These are phyloP conservation scores for Cybosia mesomella DNA, from an alignment of 2,888 invertebrate genomes.

Conservation along the genomic window DNA sequence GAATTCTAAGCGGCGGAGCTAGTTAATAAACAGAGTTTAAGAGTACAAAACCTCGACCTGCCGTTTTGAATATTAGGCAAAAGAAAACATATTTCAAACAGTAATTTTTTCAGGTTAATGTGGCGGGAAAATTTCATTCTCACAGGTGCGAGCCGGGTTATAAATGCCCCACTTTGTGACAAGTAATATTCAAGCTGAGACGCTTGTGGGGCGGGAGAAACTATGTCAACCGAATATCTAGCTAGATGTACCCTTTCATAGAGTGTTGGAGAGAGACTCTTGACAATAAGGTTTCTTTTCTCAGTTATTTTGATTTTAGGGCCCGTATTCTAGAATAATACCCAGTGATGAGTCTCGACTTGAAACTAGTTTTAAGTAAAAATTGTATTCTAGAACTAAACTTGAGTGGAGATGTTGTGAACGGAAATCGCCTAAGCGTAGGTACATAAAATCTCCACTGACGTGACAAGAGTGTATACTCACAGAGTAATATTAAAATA, in stretches of 20 bases:
- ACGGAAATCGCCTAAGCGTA: no score
- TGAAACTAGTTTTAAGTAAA: no score
- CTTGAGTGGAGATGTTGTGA: no score
- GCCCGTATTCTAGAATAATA: no score
- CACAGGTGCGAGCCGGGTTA: slow-evolving; percentile 11
- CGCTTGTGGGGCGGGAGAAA: slow-evolving; percentile 13
- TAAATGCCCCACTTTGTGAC: slow-evolving; percentile 23
- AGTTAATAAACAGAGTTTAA: not conserved
- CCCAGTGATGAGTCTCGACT: no score
- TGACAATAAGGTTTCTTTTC: slow-evolving; percentile 1
- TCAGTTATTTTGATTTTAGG: not conserved
- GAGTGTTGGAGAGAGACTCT: not conserved
- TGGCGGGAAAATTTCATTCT: slow-evolving; percentile 16
- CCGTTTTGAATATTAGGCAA: not conserved
- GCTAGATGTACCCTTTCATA: not conserved
- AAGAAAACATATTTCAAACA: not conserved
- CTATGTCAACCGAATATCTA: slow-evolving; percentile 20
- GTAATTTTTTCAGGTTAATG: slow-evolving; percentile 11
- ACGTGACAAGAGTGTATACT: no score
- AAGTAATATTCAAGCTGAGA: slow-evolving; percentile 21
- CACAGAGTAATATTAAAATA: no score
- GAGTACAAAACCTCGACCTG: not conserved
- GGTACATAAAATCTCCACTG: no score
- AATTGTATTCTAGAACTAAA: no score
- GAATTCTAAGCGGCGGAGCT: not conserved